Evolutionary conservation across 2,888 invertebrate species (phyloP), one percentile per base, ranked within the genome.

Genomic region (Cremastinae sp.): DNA sequence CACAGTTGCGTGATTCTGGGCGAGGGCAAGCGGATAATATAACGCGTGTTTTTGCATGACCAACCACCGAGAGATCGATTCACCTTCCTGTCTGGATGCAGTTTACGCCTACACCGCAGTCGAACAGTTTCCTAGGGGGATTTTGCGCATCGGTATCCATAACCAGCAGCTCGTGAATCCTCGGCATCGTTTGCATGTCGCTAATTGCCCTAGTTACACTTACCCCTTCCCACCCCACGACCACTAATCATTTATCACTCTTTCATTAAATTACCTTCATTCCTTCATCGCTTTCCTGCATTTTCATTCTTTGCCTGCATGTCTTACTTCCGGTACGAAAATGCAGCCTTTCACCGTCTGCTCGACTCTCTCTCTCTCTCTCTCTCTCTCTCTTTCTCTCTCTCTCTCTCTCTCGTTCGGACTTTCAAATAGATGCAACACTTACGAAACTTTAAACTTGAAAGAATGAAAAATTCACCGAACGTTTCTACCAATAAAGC

Each of bases 181-280:
- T 68, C 68, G 18, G n/a, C 49, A 20, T 20, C 9, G 49, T 49
- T 28, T 58, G 45, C 58, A 45, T 68, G 68, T 49, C 68, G n/a
- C 38, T 68, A 58, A 68, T 58, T 49, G 47, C 36, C 22, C 49
- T 36, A 58, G n/a, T 58, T 68, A 49, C 49, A 16, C 49, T 38
- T 18, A 36, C 43, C 5, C 47, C 47, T 16, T 16, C 16, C 1
- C 16, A 16, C 47, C 3, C 16, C 28, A 2, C 28, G 14, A 43
- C 14, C 10, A n/a, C 12, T 4, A n/a, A 4, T 43, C 43, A 14
- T 9, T 9, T 14, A 10, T 7, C 2, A 28, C 5, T 3, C 28
- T 5, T 28, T 28, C 2, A 28, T 28, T 3, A 28, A 28, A 28
- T 28, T 28, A 3, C 28, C 28, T 2, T 28, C 28, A 3, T 28